Conservation (phyloP, 2,113 vertebrate species). For the Vimba vimba region DNA sequence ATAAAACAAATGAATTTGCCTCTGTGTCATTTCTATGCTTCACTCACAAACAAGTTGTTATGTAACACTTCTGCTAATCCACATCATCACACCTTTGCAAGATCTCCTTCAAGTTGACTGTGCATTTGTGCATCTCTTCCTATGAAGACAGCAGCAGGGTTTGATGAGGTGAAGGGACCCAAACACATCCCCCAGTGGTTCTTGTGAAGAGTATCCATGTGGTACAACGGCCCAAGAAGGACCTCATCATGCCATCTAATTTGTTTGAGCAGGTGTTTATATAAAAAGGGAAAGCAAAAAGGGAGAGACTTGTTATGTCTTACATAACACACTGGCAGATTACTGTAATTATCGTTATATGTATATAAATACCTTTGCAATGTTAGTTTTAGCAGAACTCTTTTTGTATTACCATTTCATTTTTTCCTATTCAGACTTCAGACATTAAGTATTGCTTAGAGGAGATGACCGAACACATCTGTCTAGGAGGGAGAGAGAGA, state of each 20-base stretch:
- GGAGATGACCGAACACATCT: slow-evolving; percentile 38
- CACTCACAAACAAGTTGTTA: background rate
- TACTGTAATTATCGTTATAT: slow-evolving; percentile 18
- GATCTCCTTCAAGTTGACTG: background rate
- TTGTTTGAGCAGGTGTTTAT: slow-evolving; percentile 18
- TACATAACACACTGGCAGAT: slow-evolving; percentile 34
- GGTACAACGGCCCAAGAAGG: background rate
- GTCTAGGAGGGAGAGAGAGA: slow-evolving; percentile 43
- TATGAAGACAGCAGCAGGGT: slow-evolving; percentile 26
- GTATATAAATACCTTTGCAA: background rate
- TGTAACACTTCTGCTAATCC: slow-evolving; percentile 1
- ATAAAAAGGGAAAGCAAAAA: background rate
- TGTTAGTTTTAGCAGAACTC: background rate
- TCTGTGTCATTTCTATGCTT: background rate
- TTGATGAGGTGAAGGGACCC: background rate
- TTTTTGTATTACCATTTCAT: background rate
- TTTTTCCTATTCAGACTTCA: slow-evolving; percentile 32
- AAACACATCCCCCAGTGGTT: slow-evolving; percentile 7
- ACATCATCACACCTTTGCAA: background rate
- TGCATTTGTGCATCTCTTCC: slow-evolving; percentile 1
- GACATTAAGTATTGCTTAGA: slow-evolving; percentile 34
- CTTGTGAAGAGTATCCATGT: slow-evolving; percentile 14
- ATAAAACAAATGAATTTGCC: background rate
- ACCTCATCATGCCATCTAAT: slow-evolving; percentile 7
- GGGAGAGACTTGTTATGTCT: background rate